Conservation (phyloP, 2,113 vertebrate genomes). For the Mandrillus leucophaeus region DNA sequence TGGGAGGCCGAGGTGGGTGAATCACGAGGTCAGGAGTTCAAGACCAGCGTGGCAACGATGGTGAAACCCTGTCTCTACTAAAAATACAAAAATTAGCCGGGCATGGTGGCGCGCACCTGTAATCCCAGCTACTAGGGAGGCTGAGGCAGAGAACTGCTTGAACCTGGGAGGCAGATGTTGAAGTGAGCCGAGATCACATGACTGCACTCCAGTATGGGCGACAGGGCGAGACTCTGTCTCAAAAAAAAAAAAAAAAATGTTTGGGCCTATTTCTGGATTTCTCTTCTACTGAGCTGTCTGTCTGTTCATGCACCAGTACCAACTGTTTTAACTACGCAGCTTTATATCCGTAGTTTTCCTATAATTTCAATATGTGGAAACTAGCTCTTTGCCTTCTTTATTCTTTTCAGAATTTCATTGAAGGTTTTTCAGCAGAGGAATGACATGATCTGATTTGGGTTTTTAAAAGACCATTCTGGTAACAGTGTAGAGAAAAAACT, state of each 20-base stretch:
- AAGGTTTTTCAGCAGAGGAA: not conserved
- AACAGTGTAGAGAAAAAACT: not conserved
- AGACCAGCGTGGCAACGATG: too few species aligned
- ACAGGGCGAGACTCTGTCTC: too few species aligned
- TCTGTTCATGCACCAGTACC: not conserved
- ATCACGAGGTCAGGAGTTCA: too few species aligned
- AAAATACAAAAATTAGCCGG: too few species aligned
- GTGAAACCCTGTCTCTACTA: too few species aligned
- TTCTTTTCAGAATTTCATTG: not conserved
- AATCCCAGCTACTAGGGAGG: too few species aligned
- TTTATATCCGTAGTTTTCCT: not conserved
- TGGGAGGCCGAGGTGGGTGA: too few species aligned
- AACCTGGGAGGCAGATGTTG: too few species aligned
- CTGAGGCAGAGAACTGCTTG: too few species aligned
- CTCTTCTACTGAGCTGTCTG: not conserved
- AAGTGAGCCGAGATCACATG: too few species aligned
- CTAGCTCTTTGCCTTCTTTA: not conserved
- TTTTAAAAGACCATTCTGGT: constrained; percentile 16
- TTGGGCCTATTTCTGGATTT: not conserved
- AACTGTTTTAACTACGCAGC: not conserved
- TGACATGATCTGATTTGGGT: not conserved
- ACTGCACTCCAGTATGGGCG: too few species aligned
- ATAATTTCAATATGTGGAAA: not conserved
- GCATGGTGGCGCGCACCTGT: fast-evolving
- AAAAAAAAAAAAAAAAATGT: not conserved